Conservation (phyloP, 2,113 vertebrate species). For the Myxocyprinus asiaticus region DNA sequence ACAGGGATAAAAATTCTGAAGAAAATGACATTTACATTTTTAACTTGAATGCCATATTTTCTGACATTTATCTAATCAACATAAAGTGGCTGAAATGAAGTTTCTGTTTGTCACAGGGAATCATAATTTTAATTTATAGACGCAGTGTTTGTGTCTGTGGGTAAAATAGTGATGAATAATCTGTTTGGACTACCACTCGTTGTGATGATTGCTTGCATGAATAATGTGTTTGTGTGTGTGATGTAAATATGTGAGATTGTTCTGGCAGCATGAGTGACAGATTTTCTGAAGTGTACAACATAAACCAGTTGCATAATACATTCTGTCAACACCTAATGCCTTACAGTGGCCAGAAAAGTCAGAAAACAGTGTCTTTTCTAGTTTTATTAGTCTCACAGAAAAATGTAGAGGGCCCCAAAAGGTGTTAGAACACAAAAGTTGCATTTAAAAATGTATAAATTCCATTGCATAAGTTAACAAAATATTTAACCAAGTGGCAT, state of each 20-base stretch:
- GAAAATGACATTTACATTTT: too few species aligned
- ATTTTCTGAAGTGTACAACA: neutral
- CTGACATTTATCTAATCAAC: too few species aligned
- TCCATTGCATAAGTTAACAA: too few species aligned
- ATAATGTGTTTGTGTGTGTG: conserved; percentile 18
- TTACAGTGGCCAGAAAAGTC: neutral
- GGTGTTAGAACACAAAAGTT: too few species aligned
- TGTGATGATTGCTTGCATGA: neutral
- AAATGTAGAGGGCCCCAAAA: too few species aligned
- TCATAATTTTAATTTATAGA: neutral
- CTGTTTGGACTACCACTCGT: neutral
- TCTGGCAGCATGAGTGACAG: conserved; percentile 21
- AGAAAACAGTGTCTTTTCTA: too few species aligned
- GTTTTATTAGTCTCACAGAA: too few species aligned
- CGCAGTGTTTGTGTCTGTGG: neutral
- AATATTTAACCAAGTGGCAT: too few species aligned
- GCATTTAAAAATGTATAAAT: too few species aligned
- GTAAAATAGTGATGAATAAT: conserved; percentile 22
- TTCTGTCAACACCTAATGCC: conserved; percentile 5
- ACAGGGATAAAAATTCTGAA: too few species aligned
- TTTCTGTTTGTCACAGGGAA: neutral
- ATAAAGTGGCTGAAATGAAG: neutral
- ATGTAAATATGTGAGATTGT: conserved; percentile 7
- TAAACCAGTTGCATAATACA: conserved; percentile 16
- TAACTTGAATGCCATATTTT: too few species aligned